Base-by-base conservation (phyloP, 2,113 vertebrate species). In the Onychostruthus taczanowskii region DNA sequence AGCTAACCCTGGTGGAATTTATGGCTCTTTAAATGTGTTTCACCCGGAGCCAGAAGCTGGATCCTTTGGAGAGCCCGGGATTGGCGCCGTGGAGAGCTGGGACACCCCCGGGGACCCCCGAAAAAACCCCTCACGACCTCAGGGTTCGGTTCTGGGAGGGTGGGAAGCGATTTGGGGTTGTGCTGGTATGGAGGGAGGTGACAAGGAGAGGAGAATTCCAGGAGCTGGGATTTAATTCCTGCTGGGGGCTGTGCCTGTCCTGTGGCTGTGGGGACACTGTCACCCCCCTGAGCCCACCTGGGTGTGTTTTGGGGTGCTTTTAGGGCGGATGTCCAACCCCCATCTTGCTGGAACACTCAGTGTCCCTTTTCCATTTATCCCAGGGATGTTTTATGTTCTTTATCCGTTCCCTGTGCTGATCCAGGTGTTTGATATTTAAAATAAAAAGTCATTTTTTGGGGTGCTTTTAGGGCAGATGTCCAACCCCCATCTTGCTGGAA, bases 21-120 rank as follows among this genome's bases (percentile, higher is more conserved):
- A 84, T 5, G 43, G 76, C 39, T 4, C 47, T 37, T 4, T 13
- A 7, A 49, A 58, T 0, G 21, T 5, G 41, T n/a, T 84, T 30
- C 1, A 0, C 66, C 39, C 26, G 0, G 18, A 15, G 17, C 63
- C 0, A 4, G 17, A 55, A 70, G 66, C 39, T 1, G 8, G 22
- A 31, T 46, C 73, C 77, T 44, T n/a, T 2, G 3, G 23, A 21
- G 22, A 87, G 35, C 5, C 0, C 3, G 0, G 2, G 13, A 21
- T 20, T 0, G 9, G 55, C 0, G 0, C 11, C 5, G 0, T 6
- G 13, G 69, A 56, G 66, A 27, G 41, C 0, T 2, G 50, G 23
- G 4, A 14, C 0, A 1, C 9, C 53, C 18, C 46, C 0, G 8
- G 41, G 63, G 10, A 58, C 1, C 17, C 13, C 41, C 26, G 19